Evolutionary conservation across 1,140 invertebrate species (phyloP), one percentile per base, ranked within the genome.

Genomic region (Calosoma granatense): DNA sequence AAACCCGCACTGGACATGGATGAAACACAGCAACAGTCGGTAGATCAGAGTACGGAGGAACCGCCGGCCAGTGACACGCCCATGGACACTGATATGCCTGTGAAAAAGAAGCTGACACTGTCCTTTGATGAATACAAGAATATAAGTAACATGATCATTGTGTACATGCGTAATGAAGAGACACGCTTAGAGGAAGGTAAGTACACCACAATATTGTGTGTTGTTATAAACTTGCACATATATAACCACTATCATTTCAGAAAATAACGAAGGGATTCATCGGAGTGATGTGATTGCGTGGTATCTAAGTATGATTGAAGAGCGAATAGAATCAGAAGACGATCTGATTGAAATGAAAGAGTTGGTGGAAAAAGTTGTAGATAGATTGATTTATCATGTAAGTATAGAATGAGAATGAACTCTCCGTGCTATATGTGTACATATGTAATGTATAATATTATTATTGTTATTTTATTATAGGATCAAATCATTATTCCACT

Each of bases 61-160:
- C 22, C 55, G 47, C 54, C 60, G 51, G 60, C 62, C 23, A 56
- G 67, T 59, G 56, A 64, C 53, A 12, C 58, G 1, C 43, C 51
- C 17, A 56, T 57, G 54, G 65, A 66, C 53, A 39, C 55, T 15
- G 11, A 55, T 14, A 56, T 56, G 17, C 59, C 64, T 1, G 66
- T 72, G 2, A 93, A 92, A 73, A 92, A 92, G 69, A 91, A 92
- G 59, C 73, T 97, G 21, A 92, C 88, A 19, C 70, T 98, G n/a
- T 85, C 89, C 0, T 98, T 92, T 71, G 94, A 98, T 61, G 88
- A 97, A 51, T 99, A 98, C 74, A 95, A 92, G 71, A 82, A 84
- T 57, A 77, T 99, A 21, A 90, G 93, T 36, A 94, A 97, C 64
- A 86, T 97, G 78, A 76, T 99, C 39, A 82, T 97, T 1, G 75